Base-by-base conservation (phyloP, 1,140 invertebrate genomes). In the Zaprionus capensis region DNA sequence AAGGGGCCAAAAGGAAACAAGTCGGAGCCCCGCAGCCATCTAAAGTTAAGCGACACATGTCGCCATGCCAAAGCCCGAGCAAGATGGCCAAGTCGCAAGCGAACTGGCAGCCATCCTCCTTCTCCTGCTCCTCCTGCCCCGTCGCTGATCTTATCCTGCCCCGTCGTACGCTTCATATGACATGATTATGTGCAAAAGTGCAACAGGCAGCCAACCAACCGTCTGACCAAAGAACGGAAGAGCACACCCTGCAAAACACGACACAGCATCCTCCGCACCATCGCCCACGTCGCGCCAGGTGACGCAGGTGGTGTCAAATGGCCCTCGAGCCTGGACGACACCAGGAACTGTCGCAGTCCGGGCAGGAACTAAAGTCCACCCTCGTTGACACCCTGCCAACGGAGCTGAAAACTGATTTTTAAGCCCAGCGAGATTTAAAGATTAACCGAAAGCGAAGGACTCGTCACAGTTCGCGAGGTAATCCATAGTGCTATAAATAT, bases 111-210 rank as follows among this genome's bases (percentile, higher is more conserved):
- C 9, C 26, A 7, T 12, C 22, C 44, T 34, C 57, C 11, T 14
- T 57, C 31, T 65, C 20, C 26, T 38, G 9, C 22, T 15, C 9
- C 26, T 6, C 12, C 55, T 49, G 20, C 36, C 20, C 15, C n/a
- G 9, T 51, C 14, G 59, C 72, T 70, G 69, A 71, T 87, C 84
- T 81, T 73, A 88, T 88, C 84, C 83, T 78, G 80, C 49, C 34
- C 71, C 81, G 83, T 83, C 83, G 78, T 78, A 78, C 84, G 64
- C 67, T 87, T 87, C 74, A 87, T 87, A 70, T 88, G 83, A 84
- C 84, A 88, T 88, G 83, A 87, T 88, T 87, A 88, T 88, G 83
- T 87, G 83, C 67, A 83, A 84, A 83, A 78, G 84, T 88, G 83
- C 83, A 87, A 87, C 83, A 87, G 78, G 83, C 84, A 80, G 64